phyloP scores from a whole-genome alignment of 2,888 invertebrate species.

The Eilema griseolum region DNA sequence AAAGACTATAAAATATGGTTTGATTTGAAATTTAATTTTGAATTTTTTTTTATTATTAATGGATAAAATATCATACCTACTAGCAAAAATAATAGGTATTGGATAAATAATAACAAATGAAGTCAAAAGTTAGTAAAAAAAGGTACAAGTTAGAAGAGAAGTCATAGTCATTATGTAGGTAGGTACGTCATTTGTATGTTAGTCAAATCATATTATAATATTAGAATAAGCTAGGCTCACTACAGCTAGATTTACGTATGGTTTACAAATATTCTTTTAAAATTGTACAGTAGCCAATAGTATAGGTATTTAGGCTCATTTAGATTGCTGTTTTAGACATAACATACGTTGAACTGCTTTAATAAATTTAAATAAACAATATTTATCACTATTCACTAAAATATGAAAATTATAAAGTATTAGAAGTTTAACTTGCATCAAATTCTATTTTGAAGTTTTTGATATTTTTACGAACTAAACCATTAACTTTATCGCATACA shows the following conservation, averaged over 20 bases:
- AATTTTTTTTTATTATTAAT: too few relatives aligned
- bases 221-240: background rate
- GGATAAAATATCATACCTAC: too few relatives aligned
- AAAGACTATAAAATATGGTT: too few relatives aligned
- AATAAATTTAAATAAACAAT: background rate
- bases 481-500: conserved; percentile 1
- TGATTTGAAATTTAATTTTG: too few relatives aligned
- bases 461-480: background rate
- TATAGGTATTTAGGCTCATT: background rate
- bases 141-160: too few relatives aligned
- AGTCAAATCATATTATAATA: background rate
- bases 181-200: background rate
- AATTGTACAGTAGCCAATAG: background rate
- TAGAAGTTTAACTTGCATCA: background rate
- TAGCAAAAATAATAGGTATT: too few relatives aligned
- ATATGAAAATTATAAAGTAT: too few relatives aligned
- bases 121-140: too few relatives aligned
- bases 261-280: background rate
- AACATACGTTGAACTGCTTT: background rate
- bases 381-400: too few relatives aligned
- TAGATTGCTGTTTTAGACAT: background rate
- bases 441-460: background rate
- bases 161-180: too few relatives aligned
- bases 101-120: too few relatives aligned
- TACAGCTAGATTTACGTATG: background rate